Base-by-base conservation (phyloP, 1,140 invertebrate genomes). In the Agrilus planipennis region DNA sequence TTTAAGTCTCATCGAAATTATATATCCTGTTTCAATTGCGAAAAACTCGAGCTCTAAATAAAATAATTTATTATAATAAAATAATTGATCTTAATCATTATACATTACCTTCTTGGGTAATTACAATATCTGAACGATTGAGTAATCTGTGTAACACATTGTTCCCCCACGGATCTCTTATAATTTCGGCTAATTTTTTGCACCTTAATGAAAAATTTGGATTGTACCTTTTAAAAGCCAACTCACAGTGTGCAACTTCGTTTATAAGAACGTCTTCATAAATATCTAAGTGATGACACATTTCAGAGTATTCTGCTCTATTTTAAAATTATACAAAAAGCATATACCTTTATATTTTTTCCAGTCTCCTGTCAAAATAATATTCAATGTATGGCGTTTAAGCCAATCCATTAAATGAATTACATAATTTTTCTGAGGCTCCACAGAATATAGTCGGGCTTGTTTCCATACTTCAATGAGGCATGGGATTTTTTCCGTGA, bases 31-130 rank as follows among this genome's bases (percentile, higher is more conserved):
- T 50, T 62, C 60, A 2, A 53, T 41, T 44, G 51, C 51, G 38
- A 62, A 59, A 44, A 60, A 59, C 45, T 55, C 50, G 35, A 62
- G 51, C 51, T 60, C 57, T 60, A 30, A 30, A 56, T 56, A 20
- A 1, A 28, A 4, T 18, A 16, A 6, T 15, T 21, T 14, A 2
- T n/a, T 16, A 14, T 35, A 25, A 42, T 16, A 18, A 12, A 39
- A 9, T 34, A 12, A 17, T 16, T 34, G 9, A 17, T 17, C 12
- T 7, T 18, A 4, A 34, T 34, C 15, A 31, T 11, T 16, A 46
- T 28, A 11, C 25, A 19, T 39, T 50, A 60, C 55, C 55, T 49
- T 55, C 42, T 29, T 45, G 45, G 11, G 51, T 53, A 29, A 58
- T 57, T 27, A 44, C 39, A 30, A 44, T 29, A 47, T 57, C 46